Conservation (phyloP, 2,797 vertebrate species). For the Pampus argenteus region DNA sequence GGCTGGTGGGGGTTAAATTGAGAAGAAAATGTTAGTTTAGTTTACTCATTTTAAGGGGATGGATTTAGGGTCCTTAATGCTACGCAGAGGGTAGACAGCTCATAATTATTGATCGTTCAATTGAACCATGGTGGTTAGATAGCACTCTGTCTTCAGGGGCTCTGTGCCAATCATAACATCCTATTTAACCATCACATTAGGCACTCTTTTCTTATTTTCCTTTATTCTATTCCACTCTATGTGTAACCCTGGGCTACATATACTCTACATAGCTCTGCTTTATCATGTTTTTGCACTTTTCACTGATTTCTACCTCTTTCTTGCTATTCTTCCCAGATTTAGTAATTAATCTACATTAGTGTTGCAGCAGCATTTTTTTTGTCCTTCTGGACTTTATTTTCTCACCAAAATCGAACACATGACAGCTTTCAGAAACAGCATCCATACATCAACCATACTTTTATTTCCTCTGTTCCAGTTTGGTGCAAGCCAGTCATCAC, state of each 20-base stretch:
- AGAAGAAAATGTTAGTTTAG: constrained; percentile 38
- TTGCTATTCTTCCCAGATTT: background rate
- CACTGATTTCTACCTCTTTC: background rate
- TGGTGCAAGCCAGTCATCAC: constrained; percentile 81
- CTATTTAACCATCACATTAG: constrained; percentile 64
- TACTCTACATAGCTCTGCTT: background rate
- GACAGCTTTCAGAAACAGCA: constrained; percentile 1
- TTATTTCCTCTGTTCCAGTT: constrained; percentile 68
- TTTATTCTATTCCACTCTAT: too few species aligned
- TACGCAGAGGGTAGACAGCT: constrained; percentile 68
- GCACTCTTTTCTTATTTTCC: constrained; percentile 5
- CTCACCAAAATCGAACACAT: constrained; percentile 6
- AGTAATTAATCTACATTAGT: constrained; percentile 6
- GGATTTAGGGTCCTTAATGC: constrained; percentile 64
- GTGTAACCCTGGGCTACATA: too few species aligned
- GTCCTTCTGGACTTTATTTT: background rate
- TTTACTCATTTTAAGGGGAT: constrained; percentile 57
- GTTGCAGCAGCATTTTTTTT: constrained; percentile 10
- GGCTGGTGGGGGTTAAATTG: constrained; percentile 4
- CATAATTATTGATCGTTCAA: constrained; percentile 77
- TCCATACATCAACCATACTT: constrained; percentile 17
- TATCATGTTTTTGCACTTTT: constrained; percentile 3
- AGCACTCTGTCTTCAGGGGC: constrained; percentile 55
- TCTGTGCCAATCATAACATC: constrained; percentile 57
- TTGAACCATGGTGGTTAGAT: constrained; percentile 65